Conservation (phyloP, 1,140 invertebrate genomes). For the Drosophila lini region DNA sequence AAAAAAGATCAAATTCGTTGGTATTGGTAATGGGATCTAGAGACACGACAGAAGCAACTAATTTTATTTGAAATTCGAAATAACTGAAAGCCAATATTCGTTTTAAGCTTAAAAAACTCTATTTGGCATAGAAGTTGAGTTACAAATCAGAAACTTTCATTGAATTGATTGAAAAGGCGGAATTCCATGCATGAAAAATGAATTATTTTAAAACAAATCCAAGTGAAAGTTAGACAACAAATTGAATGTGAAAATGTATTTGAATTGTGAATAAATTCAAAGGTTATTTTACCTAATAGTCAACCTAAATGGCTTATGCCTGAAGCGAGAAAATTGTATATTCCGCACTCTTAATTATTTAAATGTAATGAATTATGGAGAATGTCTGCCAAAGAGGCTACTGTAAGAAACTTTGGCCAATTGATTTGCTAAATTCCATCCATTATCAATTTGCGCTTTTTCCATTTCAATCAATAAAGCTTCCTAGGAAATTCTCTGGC, state of each 20-base stretch:
- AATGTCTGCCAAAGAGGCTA: neutral
- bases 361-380: slow-evolving; percentile 14
- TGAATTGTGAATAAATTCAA: slow-evolving; percentile 2
- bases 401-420: slow-evolving; percentile 1
- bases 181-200: neutral
- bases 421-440: slow-evolving; percentile 11
- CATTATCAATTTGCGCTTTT: slow-evolving; percentile 23
- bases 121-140: neutral
- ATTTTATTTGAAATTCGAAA: slow-evolving; percentile 21
- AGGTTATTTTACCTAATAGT: neutral
- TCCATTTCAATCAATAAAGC: slow-evolving; percentile 19
- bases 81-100: neutral
- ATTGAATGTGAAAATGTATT: neutral
- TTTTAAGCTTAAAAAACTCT: neutral
- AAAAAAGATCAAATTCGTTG: slow-evolving; percentile 18
- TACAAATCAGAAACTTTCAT: neutral
- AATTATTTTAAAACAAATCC: neutral
- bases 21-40: slow-evolving; percentile 46
- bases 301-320: neutral
- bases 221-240: neutral
- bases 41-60: neutral
- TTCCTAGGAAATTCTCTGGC: slow-evolving; percentile 9
- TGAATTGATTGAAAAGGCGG: neutral
- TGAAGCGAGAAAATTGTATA: neutral
- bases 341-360: neutral